phyloP scores from a whole-genome alignment of 53 echinoderm and acorn worm genomes.

The Temnopleurus reevesii region DNA sequence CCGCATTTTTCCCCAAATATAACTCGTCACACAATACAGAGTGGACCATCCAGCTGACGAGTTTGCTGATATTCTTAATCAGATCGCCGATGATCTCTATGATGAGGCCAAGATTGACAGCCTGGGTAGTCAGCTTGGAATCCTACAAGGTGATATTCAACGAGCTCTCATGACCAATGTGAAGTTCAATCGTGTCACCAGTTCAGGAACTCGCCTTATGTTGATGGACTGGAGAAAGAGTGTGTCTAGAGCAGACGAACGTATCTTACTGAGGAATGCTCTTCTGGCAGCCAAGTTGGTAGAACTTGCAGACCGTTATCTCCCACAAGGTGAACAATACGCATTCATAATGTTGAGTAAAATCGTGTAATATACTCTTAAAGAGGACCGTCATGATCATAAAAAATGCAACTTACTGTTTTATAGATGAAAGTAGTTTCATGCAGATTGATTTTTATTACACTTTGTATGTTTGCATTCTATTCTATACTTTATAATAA shows the following conservation, averaged over 20 bases:
- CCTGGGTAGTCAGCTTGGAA: background rate
- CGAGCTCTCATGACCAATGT: background rate
- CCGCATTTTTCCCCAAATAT: no score
- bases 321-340: background rate
- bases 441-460: no score
- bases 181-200: background rate
- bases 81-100: background rate
- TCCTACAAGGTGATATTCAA: background rate
- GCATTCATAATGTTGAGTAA: no score
- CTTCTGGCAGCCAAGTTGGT: background rate
- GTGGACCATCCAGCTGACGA: background rate
- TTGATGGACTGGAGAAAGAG: background rate
- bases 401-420: no score
- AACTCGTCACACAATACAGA: background rate
- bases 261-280: background rate
- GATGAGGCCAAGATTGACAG: background rate
- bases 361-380: no score
- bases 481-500: no score
- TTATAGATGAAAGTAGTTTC: no score
- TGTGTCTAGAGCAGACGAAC: background rate
- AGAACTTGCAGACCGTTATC: background rate
- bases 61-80: background rate
- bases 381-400: no score
- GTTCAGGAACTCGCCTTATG: background rate
- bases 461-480: no score